Evolutionary conservation across 2,113 vertebrate genomes (phyloP).

Genomic region (Chamaea fasciata): DNA sequence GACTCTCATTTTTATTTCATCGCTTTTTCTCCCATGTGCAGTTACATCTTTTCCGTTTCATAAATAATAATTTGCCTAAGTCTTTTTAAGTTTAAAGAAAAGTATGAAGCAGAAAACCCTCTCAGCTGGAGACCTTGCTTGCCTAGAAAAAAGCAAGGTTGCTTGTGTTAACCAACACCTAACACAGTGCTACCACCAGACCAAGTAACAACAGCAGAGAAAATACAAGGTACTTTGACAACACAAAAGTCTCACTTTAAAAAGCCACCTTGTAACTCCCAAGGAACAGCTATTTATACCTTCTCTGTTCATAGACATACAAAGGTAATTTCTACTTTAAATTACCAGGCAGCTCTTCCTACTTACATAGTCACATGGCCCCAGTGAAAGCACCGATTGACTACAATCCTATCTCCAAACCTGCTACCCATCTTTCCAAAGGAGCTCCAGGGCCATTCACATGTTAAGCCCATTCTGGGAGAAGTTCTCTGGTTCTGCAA

Average conservation of each 20-base stretch:
- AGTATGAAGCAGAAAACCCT: background rate
- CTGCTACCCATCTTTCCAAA: background rate
- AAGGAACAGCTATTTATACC: background rate
- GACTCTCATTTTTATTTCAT: background rate
- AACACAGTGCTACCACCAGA: background rate
- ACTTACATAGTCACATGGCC: background rate
- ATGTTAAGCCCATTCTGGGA: background rate
- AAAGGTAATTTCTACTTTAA: background rate
- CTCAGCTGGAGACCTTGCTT: background rate
- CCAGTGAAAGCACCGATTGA: fast-evolving
- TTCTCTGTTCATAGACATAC: background rate
- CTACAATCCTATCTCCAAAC: background rate
- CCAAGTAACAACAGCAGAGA: background rate
- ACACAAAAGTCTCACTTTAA: background rate
- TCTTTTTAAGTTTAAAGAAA: background rate
- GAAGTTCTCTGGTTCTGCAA: background rate
- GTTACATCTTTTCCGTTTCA: background rate
- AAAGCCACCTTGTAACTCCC: background rate
- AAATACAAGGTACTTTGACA: background rate
- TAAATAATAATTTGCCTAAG: background rate
- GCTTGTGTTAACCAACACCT: background rate
- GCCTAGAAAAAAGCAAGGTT: background rate
- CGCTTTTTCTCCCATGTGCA: background rate
- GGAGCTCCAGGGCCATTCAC: background rate
- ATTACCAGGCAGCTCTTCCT: background rate